A percentile compares a stretch with the other conserved stretches of the same genome.
Evolutionary conservation across 2,888 invertebrate species (phyloP).

Genomic region (Spicauda simplicius): DNA sequence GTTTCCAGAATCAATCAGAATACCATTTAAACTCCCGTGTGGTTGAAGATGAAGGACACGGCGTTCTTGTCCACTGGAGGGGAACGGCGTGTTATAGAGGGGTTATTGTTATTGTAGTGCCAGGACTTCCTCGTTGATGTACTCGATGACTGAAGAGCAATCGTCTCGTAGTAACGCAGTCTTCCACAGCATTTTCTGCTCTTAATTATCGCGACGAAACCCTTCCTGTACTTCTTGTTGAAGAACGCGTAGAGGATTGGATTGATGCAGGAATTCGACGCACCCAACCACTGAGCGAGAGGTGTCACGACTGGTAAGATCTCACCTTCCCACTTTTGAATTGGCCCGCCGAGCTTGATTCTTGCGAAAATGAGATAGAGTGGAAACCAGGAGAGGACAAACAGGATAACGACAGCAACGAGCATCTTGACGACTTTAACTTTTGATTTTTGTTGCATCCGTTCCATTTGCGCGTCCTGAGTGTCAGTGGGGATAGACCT

Average conservation of each 20-base stretch:
- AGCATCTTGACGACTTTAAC: conserved; percentile 98
- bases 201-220: conserved; percentile 94
- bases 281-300: conserved; percentile 96
- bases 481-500: conserved; percentile 95
- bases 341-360: conserved; percentile 91
- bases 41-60: conserved; percentile 87
- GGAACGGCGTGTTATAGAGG: conserved; percentile 84
- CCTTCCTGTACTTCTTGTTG: conserved; percentile 96
- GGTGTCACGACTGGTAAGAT: conserved; percentile 92
- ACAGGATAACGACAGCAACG: conserved; percentile 95
- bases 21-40: conserved; percentile 88
- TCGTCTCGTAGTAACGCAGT: conserved; percentile 93
- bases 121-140: conserved; percentile 94
- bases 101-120: conserved; percentile 90
- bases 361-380: conserved; percentile 95
- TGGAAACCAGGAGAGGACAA: conserved; percentile 96
- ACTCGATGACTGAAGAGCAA: conserved; percentile 93
- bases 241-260: conserved; percentile 97
- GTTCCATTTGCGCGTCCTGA: conserved; percentile 95
- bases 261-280: conserved; percentile 97
- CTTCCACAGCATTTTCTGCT: conserved; percentile 94
- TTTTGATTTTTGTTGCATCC: conserved; percentile 97
- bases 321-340: conserved; percentile 91
- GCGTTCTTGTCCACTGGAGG: conserved; percentile 81
- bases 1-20: conserved; percentile 44